Evolutionary conservation across 2,888 invertebrate genomes (phyloP), one percentile per base, ranked within the genome.

Genomic region (Osmoderma eremita): DNA sequence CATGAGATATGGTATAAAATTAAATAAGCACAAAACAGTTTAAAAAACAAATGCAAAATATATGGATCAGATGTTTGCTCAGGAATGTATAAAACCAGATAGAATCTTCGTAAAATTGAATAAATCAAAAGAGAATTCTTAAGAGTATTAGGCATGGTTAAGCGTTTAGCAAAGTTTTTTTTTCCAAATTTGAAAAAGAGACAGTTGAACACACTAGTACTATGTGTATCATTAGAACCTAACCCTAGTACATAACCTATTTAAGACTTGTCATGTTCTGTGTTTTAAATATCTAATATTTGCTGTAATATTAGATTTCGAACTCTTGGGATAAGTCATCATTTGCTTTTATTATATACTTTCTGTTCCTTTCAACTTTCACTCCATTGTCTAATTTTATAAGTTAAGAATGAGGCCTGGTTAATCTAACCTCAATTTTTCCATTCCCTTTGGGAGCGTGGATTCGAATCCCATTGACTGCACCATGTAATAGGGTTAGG

Each of bases 21-120:
- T 78, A 61, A 78, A 77, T 69, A 64, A 38, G 22, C 66, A 70
- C 2, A 78, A 78, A 68, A 15, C 73, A 77, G 63, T 77, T 69
- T 63, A 70, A 68, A 67, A 17, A 30, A 61, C 63, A 39, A 18
- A 72, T 41, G 74, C 77, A 3, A 74, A 74, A 69, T 78, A 75
- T 70, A 64, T 77, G 15, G 78, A 77, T 15, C 68, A 70, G 38
- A 67, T 72, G 30, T 61, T 70, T 51, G 51, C 48, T 12, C 42
- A 62, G 17, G 50, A 68, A 18, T 71, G 71, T 6, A 56, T 73
- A 36, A 67, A 68, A 42, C 62, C 64, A 6, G 72, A 74, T 61
- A 13, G 15, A 12, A 45, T 63, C 2, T 63, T 67, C 50, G 36
- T 71, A 15, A 18, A 50, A 30, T 41, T 73, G 18, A 15, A 61